Conservation (phyloP, 1,140 invertebrate species). For the Drosophila sp. region DNA sequence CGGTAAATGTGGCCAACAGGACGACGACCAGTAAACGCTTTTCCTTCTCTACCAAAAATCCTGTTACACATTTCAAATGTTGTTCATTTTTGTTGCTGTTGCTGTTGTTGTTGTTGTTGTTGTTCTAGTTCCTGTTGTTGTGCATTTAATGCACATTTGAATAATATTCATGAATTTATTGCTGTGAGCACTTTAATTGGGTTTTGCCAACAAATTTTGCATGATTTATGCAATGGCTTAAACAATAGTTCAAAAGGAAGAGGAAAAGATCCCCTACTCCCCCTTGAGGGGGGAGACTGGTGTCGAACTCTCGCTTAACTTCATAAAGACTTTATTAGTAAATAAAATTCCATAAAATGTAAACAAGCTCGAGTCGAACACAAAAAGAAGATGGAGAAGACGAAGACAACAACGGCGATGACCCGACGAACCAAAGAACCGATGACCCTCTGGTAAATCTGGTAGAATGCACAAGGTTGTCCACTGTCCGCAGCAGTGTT, state of each 20-base stretch:
- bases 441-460: background rate
- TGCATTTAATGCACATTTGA: conserved; percentile 33
- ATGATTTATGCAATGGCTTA: conserved; percentile 34
- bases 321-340: conserved; percentile 53
- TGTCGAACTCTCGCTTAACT: conserved; percentile 37
- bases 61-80: conserved; percentile 13
- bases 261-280: background rate
- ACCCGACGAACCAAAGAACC: background rate
- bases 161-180: conserved; percentile 45
- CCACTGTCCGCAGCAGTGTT: conserved; percentile 15
- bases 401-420: background rate
- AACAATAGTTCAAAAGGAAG: background rate
- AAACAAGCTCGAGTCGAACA: conserved; percentile 24
- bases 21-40: background rate
- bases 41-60: background rate
- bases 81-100: background rate
- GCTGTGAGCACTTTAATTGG: conserved; percentile 43
- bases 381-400: no score
- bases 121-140: conserved; percentile 5
- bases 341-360: conserved; percentile 49
- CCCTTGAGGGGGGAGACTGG: background rate
- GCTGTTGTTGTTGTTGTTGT: background rate
- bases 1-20: conserved; percentile 24
- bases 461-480: background rate
- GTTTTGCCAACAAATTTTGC: conserved; percentile 22